A percentile compares a stretch with the other conserved stretches of the same genome.
phyloP scores from a whole-genome alignment of 2,888 invertebrate genomes.

The Drosophila niveifrons region DNA sequence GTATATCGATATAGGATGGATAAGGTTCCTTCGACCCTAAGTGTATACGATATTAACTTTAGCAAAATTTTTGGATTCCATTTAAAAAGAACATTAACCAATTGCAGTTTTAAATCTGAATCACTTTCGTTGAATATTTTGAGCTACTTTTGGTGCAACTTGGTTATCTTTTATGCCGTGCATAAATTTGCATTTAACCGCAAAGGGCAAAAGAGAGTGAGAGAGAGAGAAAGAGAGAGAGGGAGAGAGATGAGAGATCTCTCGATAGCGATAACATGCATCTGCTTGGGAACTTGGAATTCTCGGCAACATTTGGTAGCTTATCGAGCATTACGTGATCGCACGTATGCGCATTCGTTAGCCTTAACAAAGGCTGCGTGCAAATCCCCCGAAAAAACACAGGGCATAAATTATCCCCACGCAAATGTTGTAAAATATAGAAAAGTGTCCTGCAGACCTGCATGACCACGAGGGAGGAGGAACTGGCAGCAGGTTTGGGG shows the following conservation, averaged over 20 bases:
- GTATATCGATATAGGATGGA: too few species aligned
- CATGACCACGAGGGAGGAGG: conserved; percentile 3
- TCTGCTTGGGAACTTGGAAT: conserved; percentile 14
- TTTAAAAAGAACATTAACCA: too few species aligned
- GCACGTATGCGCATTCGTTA: conserved; percentile 78
- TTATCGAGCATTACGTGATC: conserved; percentile 73
- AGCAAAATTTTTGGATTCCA: too few species aligned
- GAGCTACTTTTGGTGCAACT: neutral
- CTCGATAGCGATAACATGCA: conserved; percentile 36
- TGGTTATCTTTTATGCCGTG: neutral
- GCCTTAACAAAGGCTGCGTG: conserved; percentile 70
- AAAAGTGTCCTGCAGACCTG: conserved; percentile 28
- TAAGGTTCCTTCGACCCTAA: too few species aligned
- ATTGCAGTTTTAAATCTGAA: neutral
- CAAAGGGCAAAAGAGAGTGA: neutral
- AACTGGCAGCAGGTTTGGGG: neutral
- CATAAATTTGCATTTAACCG: conserved; percentile 33
- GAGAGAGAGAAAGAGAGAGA: neutral
- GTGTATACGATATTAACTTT: too few species aligned
- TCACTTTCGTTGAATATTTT: neutral
- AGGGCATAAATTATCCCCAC: conserved; percentile 69
- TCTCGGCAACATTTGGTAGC: conserved; percentile 45
- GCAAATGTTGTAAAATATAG: conserved; percentile 25
- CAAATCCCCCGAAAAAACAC: conserved; percentile 62
- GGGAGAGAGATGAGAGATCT: conserved; percentile 31